These are phyloP conservation scores for Oligia latruncula DNA, from an alignment of 2,888 invertebrate genomes.

Conservation along the genomic window DNA sequence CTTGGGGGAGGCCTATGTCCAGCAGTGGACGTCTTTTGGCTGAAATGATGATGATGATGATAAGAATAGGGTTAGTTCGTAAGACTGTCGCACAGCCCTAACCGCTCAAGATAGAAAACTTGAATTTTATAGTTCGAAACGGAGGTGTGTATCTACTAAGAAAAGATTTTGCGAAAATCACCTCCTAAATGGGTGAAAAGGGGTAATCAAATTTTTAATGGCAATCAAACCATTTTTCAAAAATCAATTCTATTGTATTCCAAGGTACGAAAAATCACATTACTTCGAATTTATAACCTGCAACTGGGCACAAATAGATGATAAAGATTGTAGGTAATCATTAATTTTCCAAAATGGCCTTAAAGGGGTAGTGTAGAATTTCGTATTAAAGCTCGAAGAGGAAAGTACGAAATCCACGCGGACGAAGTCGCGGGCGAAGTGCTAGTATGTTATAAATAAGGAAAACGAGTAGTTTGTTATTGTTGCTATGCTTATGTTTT, in stretches of 20 bases:
- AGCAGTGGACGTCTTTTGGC: no score
- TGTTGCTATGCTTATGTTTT: not conserved
- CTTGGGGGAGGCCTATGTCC: no score
- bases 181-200: not conserved
- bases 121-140: no score
- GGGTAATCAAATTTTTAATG: no score
- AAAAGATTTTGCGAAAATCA: not conserved
- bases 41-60: no score
- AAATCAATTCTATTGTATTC: not conserved
- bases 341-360: not conserved
- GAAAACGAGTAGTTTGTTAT: not conserved
- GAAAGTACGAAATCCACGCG: not conserved
- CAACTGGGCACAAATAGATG: no score
- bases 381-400: not conserved
- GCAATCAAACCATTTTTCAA: not conserved
- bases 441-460: not conserved
- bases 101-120: not conserved
- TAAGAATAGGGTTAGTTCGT: not conserved
- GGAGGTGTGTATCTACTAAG: not conserved
- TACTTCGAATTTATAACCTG: not conserved
- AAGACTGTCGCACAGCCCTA: not conserved
- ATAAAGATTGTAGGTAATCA: not conserved
- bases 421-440: not conserved
- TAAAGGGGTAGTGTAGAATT: not conserved
- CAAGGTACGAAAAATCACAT: not conserved